phyloP scores from a whole-genome alignment of 1,140 invertebrate genomes.

The Monomorium pharaonis region DNA sequence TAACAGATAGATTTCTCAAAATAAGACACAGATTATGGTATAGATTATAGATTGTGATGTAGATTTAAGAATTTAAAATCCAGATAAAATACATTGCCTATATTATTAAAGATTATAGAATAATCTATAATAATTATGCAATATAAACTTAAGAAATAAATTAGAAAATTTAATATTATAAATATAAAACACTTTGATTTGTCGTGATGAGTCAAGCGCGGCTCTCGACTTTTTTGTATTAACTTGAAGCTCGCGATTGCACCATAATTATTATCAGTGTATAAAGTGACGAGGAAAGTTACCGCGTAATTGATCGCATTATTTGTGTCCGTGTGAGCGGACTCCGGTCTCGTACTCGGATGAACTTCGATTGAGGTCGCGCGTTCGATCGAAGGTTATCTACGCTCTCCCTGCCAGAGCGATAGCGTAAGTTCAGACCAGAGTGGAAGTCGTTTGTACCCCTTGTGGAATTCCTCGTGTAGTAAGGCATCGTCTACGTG shows the following conservation, averaged over 20 bases:
- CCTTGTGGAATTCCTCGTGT: slow-evolving; percentile 52
- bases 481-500: slow-evolving; percentile 35
- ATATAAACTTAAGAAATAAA: not conserved
- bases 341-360: slow-evolving; percentile 35
- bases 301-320: slow-evolving; percentile 54
- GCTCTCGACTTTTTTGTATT: not conserved
- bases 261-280: not conserved
- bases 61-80: not conserved
- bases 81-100: not conserved
- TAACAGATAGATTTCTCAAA: not conserved
- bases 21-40: not conserved
- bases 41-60: no score
- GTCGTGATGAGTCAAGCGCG: not conserved
- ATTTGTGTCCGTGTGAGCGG: slow-evolving; percentile 52
- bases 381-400: slow-evolving; percentile 65
- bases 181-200: not conserved
- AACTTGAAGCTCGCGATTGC: slow-evolving; percentile 3
- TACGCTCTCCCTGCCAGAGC: slow-evolving; percentile 19
- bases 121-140: not conserved
- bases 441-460: slow-evolving; percentile 58
- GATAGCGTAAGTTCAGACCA: slow-evolving; percentile 32
- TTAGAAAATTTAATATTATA: not conserved
- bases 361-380: slow-evolving; percentile 67
- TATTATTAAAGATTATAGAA: not conserved
- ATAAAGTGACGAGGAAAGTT: slow-evolving; percentile 51